A percentile compares a stretch with the other conserved stretches of the same genome.
phyloP scores from a whole-genome alignment of 2,888 invertebrate genomes.

The Andrena marginata region DNA sequence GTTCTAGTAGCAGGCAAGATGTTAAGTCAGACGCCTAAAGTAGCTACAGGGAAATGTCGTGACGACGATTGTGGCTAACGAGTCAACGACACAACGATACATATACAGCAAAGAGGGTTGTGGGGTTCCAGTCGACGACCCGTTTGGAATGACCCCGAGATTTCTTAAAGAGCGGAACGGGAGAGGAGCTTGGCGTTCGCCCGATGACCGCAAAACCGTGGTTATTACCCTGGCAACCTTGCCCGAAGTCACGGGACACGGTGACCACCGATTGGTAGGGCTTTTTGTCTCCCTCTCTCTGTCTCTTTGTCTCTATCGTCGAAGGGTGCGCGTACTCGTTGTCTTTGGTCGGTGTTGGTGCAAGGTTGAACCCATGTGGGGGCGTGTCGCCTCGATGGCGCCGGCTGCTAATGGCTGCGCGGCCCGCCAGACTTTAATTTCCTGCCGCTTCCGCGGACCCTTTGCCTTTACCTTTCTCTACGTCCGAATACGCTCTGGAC shows the following conservation, averaged over 20 bases:
- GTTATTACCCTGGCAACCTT: conserved; percentile 51
- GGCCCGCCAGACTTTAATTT: conserved; percentile 86
- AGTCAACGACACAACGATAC: neutral
- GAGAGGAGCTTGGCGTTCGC: conserved; percentile 20
- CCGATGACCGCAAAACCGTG: conserved; percentile 43
- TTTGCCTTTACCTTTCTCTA: conserved; percentile 81
- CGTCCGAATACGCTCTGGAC: conserved; percentile 77
- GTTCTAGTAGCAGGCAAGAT: neutral
- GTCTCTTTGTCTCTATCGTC: conserved; percentile 51
- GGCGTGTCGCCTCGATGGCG: conserved; percentile 85
- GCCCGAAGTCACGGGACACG: conserved; percentile 47
- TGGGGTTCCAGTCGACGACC: conserved; percentile 22
- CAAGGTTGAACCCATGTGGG: conserved; percentile 82
- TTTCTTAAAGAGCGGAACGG: conserved; percentile 33
- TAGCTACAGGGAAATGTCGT: too few species aligned
- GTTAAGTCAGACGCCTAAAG: too few species aligned
- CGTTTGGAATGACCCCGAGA: neutral
- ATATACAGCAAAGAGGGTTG: neutral
- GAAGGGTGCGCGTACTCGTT: conserved; percentile 72
- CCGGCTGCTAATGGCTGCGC: conserved; percentile 85
- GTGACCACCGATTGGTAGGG: conserved; percentile 55
- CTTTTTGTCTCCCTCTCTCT: conserved; percentile 32
- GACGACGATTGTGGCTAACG: neutral
- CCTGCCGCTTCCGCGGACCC: conserved; percentile 85
- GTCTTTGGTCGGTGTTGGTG: conserved; percentile 78